A percentile compares a stretch with the other conserved stretches of the same genome.
Evolutionary conservation across 1,140 invertebrate genomes (phyloP).

Genomic region (Antheraea mylitta): DNA sequence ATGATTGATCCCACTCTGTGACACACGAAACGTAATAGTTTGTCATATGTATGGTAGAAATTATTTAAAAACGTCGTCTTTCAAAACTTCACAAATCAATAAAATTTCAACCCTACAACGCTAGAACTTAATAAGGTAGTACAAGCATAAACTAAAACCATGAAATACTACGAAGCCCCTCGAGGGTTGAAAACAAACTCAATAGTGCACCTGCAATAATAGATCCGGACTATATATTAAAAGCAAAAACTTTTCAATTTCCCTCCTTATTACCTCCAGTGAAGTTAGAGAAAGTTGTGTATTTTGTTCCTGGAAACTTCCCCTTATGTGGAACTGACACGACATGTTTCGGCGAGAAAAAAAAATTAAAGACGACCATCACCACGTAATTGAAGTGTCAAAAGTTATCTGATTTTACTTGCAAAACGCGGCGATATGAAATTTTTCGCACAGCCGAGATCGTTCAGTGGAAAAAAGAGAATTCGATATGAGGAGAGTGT

Average conservation of each 20-base stretch:
- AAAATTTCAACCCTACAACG: slow-evolving; percentile 31
- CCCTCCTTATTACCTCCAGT: slow-evolving; percentile 48
- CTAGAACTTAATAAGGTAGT: slow-evolving; percentile 43
- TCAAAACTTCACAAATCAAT: slow-evolving; percentile 34
- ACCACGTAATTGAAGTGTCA: slow-evolving; percentile 76
- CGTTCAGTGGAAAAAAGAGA: slow-evolving; percentile 67
- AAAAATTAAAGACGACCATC: slow-evolving; percentile 71
- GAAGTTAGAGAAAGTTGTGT: slow-evolving; percentile 39
- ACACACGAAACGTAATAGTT: too few species aligned
- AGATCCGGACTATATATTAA: slow-evolving; percentile 41
- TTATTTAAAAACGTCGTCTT: neutral
- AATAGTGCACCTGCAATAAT: slow-evolving; percentile 40
- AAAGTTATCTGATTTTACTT: slow-evolving; percentile 78
- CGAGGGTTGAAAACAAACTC: slow-evolving; percentile 23
- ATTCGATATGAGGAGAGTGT: slow-evolving; percentile 71
- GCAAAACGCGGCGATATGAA: slow-evolving; percentile 74
- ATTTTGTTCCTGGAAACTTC: slow-evolving; percentile 65
- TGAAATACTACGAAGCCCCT: slow-evolving; percentile 28
- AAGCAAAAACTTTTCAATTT: slow-evolving; percentile 58
- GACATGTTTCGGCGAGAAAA: slow-evolving; percentile 52
- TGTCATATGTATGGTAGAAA: neutral
- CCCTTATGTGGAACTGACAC: slow-evolving; percentile 61
- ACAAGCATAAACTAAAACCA: slow-evolving; percentile 55
- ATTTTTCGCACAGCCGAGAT: slow-evolving; percentile 67
- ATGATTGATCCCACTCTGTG: too few species aligned